Percentiles rank a stretch among this genome's conserved stretches.
These are phyloP conservation scores for Callimorpha dominula DNA, from an alignment of 2,888 invertebrate species.

Conservation along the genomic window DNA sequence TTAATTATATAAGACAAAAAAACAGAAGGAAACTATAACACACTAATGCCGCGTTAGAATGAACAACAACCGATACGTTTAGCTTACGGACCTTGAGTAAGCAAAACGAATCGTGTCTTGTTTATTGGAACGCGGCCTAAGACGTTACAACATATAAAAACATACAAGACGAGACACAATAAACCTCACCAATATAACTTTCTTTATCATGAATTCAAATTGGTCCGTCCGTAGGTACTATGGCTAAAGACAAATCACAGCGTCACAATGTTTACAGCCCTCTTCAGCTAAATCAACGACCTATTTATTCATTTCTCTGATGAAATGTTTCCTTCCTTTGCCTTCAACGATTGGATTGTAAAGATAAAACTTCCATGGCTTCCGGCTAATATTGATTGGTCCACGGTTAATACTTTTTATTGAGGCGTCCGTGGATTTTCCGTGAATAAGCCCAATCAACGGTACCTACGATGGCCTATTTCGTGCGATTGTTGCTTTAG, in stretches of 20 bases:
- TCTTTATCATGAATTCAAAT: conserved; percentile 27
- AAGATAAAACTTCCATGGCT: conserved; percentile 43
- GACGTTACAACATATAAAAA: background rate
- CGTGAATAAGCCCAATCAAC: conserved; percentile 48
- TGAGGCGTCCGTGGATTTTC: conserved; percentile 35
- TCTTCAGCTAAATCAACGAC: conserved; percentile 49
- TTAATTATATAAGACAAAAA: background rate
- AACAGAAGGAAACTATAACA: background rate
- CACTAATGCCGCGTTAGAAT: no score
- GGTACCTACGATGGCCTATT: conserved; percentile 30
- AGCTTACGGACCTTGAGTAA: no score
- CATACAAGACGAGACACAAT: conserved; percentile 35
- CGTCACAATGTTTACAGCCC: conserved; percentile 63
- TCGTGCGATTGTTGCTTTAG: conserved; percentile 32
- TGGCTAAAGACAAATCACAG: conserved; percentile 20
- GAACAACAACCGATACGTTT: no score
- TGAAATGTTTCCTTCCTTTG: conserved; percentile 36
- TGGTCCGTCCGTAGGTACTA: conserved; percentile 27
- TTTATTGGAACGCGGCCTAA: no score
- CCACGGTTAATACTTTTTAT: conserved; percentile 45
- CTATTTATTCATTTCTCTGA: conserved; percentile 52
- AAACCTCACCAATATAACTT: conserved; percentile 42
- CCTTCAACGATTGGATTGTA: conserved; percentile 32
- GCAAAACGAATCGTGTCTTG: no score
- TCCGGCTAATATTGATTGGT: conserved; percentile 33